These are phyloP conservation scores for Nineta flava DNA, from an alignment of 2,888 invertebrate species.

Conservation along the genomic window DNA sequence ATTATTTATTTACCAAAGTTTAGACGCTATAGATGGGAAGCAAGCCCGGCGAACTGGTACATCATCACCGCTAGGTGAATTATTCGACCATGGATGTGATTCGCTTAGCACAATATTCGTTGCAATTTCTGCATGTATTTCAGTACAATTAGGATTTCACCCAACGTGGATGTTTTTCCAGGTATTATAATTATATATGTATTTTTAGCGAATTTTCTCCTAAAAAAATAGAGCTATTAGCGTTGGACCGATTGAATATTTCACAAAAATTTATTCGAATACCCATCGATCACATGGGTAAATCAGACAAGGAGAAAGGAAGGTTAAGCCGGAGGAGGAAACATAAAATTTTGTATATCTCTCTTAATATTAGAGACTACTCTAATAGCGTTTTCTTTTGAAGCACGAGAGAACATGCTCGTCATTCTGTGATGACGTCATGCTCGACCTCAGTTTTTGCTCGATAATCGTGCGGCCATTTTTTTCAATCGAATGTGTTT, in stretches of 20 bases:
- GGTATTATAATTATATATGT: constrained; percentile 24
- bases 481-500: no score
- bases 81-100: constrained; percentile 99
- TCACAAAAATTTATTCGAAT: not conserved
- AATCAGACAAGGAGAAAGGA: no score
- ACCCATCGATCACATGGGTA: no score
- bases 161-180: constrained; percentile 91
- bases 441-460: no score
- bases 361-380: no score
- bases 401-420: no score
- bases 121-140: constrained; percentile 86
- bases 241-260: not conserved
- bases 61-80: constrained; percentile 86
- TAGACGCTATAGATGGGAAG: constrained; percentile 98
- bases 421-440: no score
- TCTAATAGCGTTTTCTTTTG: no score
- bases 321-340: no score
- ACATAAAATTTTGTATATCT: no score
- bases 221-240: not conserved
- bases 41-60: constrained; percentile 91
- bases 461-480: no score
- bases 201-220: not conserved
- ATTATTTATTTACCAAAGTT: constrained; percentile 90
- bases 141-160: constrained; percentile 80
- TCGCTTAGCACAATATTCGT: constrained; percentile 97